Evolutionary conservation across 2,888 invertebrate species (phyloP), one percentile per base, ranked within the genome.

Genomic region (Drosophila dives): DNA sequence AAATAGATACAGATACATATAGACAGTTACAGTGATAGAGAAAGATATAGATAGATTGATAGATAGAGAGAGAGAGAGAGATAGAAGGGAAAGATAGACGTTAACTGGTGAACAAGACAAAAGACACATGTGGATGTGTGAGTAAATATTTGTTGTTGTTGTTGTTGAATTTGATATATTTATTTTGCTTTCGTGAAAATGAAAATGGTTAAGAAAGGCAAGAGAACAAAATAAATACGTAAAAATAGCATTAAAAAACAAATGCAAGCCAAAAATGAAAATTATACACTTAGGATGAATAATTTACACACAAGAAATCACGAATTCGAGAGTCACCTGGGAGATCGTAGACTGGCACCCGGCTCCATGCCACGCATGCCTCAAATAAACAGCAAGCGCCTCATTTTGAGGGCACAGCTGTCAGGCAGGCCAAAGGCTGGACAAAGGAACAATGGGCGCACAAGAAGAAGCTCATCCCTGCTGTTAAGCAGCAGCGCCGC

Each of bases 51-150:
- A 67, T 34, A 63, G 55, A 45, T 32, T 65, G 66, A 66, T 45
- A 64, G 50, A 33, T 42, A 56, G 48, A 71, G 33, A 74, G n/a
- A 49, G 23, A 59, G 42, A 58, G 23, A 66, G 15, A 67, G 50
- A 60, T 29, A 40, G 29, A 58, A 69, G 34, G 53, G 42, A 68
- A 42, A 73, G 33, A 67, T 36, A 77, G 77, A 85, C 77, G 58
- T 80, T 88, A 87, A 86, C 90, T 89, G 90, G 92, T 92, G 92
- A 92, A 83, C 92, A 93, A 92, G 91, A 92, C 93, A 92, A 93
- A 91, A 92, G 90, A 92, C 92, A 90, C 90, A 92, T 92, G 92
- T 67, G 68, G 91, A 88, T 86, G 84, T 92, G 91, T 91, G 91
- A 92, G 92, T 91, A 91, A 91, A 90, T 91, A 64, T 42, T 78